Evolutionary conservation across 2,888 invertebrate species (phyloP), one percentile per base, ranked within the genome.

Genomic region (Furcula furcula): DNA sequence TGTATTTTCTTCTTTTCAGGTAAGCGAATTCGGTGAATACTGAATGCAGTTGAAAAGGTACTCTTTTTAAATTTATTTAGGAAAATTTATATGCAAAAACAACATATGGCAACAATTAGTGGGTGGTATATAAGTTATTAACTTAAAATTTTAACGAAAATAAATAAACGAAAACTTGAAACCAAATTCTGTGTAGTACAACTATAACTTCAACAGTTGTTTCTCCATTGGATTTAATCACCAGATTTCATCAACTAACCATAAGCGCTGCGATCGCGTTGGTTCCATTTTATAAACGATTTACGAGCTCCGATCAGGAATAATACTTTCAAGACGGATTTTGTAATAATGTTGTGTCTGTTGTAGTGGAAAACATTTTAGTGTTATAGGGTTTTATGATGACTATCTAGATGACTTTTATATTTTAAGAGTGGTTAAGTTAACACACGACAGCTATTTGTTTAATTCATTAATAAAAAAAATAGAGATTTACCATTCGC

Each of bases 151-250:
- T n/a, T n/a, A n/a, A n/a, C n/a, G n/a, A n/a, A n/a, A n/a, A n/a
- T n/a, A n/a, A n/a, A n/a, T n/a, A n/a, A n/a, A n/a, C n/a, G n/a
- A n/a, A n/a, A n/a, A n/a, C n/a, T n/a, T n/a, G n/a, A n/a, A n/a
- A n/a, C n/a, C n/a, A n/a, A n/a, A n/a, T n/a, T n/a, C n/a, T n/a
- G n/a, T n/a, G n/a, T n/a, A n/a, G n/a, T n/a, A n/a, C n/a, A n/a
- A 21, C 23, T 7, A 2, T 15, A 26, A 29, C 22, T 18, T 21
- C 22, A 19, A 29, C 45, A 51, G 55, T 53, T 52, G 45, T 46
- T 38, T 40, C 46, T 45, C 54, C 53, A 37, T 41, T 49, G 28
- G 46, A 40, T 26, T 22, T 49, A 49, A 59, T 59, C 55, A 27
- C 7, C 11, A 7, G 27, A 7, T 28, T 28, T 28, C 28, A 28